Percentiles rank a stretch among this genome's conserved stretches.
Evolutionary conservation across 2,797 vertebrate genomes (phyloP).

Genomic region (Paguma larvata): DNA sequence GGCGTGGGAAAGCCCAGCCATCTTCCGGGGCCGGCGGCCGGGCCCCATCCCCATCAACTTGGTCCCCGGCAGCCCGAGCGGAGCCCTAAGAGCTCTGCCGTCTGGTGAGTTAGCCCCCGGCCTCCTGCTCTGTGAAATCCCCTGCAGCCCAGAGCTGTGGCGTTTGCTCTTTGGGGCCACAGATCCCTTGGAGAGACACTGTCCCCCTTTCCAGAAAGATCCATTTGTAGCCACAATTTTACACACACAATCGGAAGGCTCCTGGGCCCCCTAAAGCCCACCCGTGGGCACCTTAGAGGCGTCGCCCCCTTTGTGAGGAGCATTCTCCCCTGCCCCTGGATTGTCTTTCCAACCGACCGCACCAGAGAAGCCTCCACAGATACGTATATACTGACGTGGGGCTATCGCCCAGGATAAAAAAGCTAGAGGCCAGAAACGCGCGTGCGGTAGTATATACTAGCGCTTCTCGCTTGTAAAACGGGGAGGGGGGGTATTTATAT

Average conservation of each 20-base stretch:
- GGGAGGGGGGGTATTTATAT: too few species aligned
- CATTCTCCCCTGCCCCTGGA: not conserved
- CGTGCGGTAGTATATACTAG: too few species aligned
- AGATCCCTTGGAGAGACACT: slow-evolving; percentile 1
- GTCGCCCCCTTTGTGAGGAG: not conserved
- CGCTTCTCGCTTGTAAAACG: not conserved
- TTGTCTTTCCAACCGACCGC: not conserved
- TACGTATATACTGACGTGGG: not conserved
- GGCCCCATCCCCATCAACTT: not conserved
- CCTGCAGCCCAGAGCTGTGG: not conserved
- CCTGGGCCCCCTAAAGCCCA: not conserved
- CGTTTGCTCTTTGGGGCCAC: not conserved
- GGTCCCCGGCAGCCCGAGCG: not conserved
- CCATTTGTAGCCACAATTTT: not conserved
- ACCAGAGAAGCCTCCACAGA: not conserved
- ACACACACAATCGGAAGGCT: not conserved
- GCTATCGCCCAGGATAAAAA: not conserved
- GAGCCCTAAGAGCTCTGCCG: not conserved
- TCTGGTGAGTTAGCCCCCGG: not conserved
- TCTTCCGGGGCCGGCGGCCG: not conserved
- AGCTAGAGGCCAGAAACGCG: not conserved
- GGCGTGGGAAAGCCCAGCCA: not conserved
- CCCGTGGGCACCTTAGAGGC: not conserved
- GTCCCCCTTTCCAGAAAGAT: not conserved
- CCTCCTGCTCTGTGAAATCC: not conserved